Evolutionary conservation across 2,888 invertebrate genomes (phyloP).

Genomic region (Deilephila elpenor): DNA sequence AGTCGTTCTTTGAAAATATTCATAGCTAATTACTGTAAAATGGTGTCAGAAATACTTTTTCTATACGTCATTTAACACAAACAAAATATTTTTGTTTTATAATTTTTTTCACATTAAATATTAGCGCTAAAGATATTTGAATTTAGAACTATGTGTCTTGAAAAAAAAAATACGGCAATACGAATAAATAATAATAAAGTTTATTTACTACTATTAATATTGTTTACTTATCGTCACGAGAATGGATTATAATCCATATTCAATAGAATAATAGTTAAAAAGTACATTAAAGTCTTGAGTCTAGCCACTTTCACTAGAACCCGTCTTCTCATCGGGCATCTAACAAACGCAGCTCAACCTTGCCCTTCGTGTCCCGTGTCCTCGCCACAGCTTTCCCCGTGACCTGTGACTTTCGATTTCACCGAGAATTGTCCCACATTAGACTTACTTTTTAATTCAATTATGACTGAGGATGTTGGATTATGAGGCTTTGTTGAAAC

Average conservation of each 20-base stretch:
- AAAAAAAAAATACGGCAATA: no score
- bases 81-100: no score
- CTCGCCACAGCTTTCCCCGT: conserved; percentile 42
- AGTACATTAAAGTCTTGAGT: neutral
- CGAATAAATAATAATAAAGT: no score
- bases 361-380: conserved; percentile 39
- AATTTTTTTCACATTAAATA: no score
- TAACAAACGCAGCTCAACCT: conserved; percentile 39
- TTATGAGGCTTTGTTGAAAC: neutral
- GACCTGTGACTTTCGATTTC: conserved; percentile 50
- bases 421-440: conserved; percentile 32
- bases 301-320: conserved; percentile 17
- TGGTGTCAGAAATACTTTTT: no score
- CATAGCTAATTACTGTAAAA: no score
- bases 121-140: no score
- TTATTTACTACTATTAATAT: no score
- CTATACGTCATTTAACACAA: no score
- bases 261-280: neutral
- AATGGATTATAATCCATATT: neutral
- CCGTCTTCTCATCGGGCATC: conserved; percentile 1
- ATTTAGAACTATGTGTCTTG: no score
- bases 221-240: no score
- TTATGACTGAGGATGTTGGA: neutral
- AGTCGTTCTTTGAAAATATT: no score
- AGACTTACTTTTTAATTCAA: neutral